Conservation (phyloP, 2,113 vertebrate species). For the Glaucidium brasilianum region DNA sequence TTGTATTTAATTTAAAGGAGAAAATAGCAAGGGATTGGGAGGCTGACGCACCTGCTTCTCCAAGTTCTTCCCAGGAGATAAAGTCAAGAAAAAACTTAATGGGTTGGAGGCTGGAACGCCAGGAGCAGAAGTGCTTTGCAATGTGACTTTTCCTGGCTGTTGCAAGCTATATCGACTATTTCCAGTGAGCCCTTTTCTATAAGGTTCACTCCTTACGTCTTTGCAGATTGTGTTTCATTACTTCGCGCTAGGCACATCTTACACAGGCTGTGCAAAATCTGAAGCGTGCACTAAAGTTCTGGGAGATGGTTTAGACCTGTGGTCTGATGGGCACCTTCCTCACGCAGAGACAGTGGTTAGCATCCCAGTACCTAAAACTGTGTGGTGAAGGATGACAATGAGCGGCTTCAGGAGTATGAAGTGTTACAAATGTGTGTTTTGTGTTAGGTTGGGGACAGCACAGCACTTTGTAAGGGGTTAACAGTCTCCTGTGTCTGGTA, state of each 20-base stretch:
- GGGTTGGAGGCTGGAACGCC: rapidly evolving
- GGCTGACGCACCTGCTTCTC: background rate
- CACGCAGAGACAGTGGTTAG: rapidly evolving
- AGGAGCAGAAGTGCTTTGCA: background rate
- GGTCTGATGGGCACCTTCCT: background rate
- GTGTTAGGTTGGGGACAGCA: background rate
- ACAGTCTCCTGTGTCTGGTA: background rate
- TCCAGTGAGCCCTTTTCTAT: background rate
- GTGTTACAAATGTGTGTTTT: rapidly evolving
- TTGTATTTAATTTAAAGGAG: background rate
- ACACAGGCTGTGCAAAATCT: background rate
- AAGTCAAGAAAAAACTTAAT: background rate
- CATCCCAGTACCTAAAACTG: background rate
- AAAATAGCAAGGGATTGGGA: background rate
- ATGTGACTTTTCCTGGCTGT: background rate
- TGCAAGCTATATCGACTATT: rapidly evolving
- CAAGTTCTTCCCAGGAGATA: background rate
- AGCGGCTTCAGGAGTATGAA: background rate
- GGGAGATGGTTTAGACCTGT: background rate
- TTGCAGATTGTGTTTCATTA: background rate
- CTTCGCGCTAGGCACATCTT: background rate
- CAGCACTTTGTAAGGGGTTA: background rate
- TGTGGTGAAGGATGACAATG: background rate
- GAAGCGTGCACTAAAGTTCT: rapidly evolving
- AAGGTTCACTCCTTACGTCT: background rate